Conservation (phyloP, 2,797 vertebrate genomes). For the Sebastes baramenuke region DNA sequence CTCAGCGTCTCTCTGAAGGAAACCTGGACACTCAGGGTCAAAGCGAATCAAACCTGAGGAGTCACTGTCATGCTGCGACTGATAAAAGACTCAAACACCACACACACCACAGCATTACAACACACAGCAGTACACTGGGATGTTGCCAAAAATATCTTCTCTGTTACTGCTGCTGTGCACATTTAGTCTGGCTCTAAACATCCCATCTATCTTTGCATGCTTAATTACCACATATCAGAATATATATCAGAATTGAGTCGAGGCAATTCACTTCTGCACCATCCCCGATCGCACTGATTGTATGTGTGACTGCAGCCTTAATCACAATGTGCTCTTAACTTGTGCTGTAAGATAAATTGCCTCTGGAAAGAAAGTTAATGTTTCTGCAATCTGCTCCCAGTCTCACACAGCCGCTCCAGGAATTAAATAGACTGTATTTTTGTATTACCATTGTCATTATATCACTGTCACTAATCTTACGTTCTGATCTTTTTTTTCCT, state of each 20-base stretch:
- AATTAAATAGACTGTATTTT: slow-evolving; percentile 34
- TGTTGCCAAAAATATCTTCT: not conserved
- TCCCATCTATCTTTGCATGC: slow-evolving; percentile 4
- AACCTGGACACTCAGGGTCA: slow-evolving; percentile 20
- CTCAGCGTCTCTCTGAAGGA: slow-evolving; percentile 1
- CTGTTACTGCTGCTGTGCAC: not conserved
- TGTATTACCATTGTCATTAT: slow-evolving; percentile 44
- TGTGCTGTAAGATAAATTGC: slow-evolving; percentile 41
- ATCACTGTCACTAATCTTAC: slow-evolving; percentile 44
- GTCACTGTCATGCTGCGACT: slow-evolving; percentile 4
- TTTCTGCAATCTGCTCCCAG: slow-evolving; percentile 44
- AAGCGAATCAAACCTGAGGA: slow-evolving; percentile 28
- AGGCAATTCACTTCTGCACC: slow-evolving; percentile 15
- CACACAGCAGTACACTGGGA: not conserved
- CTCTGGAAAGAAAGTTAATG: slow-evolving; percentile 33
- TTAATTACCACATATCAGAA: slow-evolving; percentile 33
- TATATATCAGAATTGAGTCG: slow-evolving; percentile 14
- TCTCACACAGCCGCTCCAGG: slow-evolving; percentile 15
- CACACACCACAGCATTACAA: not conserved
- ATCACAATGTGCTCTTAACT: slow-evolving; percentile 37
- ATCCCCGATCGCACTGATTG: slow-evolving; percentile 23
- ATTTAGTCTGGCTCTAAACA: slow-evolving; percentile 4
- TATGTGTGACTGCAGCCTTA: slow-evolving; percentile 30
- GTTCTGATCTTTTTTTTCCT: slow-evolving; percentile 20
- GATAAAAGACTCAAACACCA: slow-evolving; percentile 28